Evolutionary conservation across 1,140 invertebrate species (phyloP).

Genomic region (Laupala kohalensis): DNA sequence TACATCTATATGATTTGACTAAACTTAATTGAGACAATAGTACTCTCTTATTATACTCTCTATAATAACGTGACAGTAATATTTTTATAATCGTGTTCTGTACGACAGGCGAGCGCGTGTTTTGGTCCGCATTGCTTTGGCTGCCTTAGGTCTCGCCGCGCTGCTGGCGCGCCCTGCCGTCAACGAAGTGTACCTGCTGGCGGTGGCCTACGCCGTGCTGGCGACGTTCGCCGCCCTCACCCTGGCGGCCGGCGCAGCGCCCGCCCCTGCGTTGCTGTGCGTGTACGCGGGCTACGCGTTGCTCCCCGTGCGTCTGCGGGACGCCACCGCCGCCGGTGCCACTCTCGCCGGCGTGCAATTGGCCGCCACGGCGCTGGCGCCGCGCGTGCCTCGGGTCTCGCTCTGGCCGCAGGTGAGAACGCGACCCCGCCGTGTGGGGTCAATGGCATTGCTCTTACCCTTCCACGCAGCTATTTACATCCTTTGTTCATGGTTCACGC

Average conservation of each 20-base stretch:
- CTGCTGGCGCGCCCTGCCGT: slow-evolving; percentile 67
- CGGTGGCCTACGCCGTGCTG: slow-evolving; percentile 66
- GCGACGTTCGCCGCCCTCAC: slow-evolving; percentile 52
- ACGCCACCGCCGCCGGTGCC: slow-evolving; percentile 59
- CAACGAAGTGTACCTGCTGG: slow-evolving; percentile 74
- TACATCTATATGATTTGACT: too few species aligned
- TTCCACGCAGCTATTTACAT: too few species aligned
- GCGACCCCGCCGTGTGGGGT: too few species aligned
- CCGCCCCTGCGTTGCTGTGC: slow-evolving; percentile 49
- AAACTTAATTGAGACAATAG: too few species aligned
- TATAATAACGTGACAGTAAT: too few species aligned
- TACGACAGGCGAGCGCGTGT: too few species aligned
- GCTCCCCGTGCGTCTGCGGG: slow-evolving; percentile 66
- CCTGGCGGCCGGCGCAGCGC: slow-evolving; percentile 35
- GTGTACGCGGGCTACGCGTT: slow-evolving; percentile 80
- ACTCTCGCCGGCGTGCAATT: slow-evolving; percentile 54
- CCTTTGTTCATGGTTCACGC: too few species aligned
- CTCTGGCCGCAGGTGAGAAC: slow-evolving; percentile 21
- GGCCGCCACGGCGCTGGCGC: slow-evolving; percentile 23
- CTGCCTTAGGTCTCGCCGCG: slow-evolving; percentile 51
- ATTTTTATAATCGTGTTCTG: too few species aligned
- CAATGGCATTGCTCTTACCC: too few species aligned
- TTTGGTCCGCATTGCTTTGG: too few species aligned
- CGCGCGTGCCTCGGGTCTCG: slow-evolving; percentile 13
- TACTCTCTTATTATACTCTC: too few species aligned